Base-by-base conservation (phyloP, 2,113 vertebrate genomes). In the Pitta sordida region DNA sequence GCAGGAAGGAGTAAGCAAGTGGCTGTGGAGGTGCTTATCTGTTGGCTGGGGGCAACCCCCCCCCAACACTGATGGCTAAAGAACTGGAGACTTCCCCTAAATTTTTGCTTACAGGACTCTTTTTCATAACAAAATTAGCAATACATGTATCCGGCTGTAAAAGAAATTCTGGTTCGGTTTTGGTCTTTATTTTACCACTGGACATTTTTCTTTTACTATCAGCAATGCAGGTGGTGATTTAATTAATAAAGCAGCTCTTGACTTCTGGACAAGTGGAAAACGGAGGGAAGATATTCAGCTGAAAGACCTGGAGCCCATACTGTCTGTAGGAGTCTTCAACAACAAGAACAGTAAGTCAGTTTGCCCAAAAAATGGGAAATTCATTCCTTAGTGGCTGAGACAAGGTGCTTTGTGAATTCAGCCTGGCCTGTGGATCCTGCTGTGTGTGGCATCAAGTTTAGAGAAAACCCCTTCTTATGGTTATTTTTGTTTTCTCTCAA, bases 161-260 rank as follows among this genome's bases (percentile, higher is more conserved):
- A 80, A 83, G 4, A 78, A 83, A 62, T 43, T 49, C 26, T 62
- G 26, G 13, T 48, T 74, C 23, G 19, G 10, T 37, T 63, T 13
- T 70, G 11, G n/a, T 60, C 48, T 71, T 11, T 74, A 11, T 58
- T 76, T 94, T 29, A 90, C 34, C 44, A 27, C 48, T 59, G 29
- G 69, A 11, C 8, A 1, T 81, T 89, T 68, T 65, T 91, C 70
- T 89, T 69, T 71, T 85, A 22, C 18, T 17, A 32, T 37, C 48
- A 99, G 99, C 91, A 99, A 99, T 9, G 98, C 99, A 7, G 99
- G 99, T 3, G 99, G 98, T 2, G 98, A 99, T 78, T 96, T 98
- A 76, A 99, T 99, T 56, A 98, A 97, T 6, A 92, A 98, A 93
- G 98, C 94, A 1, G 95, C 98, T 9, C 93, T 99, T 74, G 98